phyloP scores from a whole-genome alignment of 2,113 vertebrate genomes.

The Pelecanoides urinatrix region DNA sequence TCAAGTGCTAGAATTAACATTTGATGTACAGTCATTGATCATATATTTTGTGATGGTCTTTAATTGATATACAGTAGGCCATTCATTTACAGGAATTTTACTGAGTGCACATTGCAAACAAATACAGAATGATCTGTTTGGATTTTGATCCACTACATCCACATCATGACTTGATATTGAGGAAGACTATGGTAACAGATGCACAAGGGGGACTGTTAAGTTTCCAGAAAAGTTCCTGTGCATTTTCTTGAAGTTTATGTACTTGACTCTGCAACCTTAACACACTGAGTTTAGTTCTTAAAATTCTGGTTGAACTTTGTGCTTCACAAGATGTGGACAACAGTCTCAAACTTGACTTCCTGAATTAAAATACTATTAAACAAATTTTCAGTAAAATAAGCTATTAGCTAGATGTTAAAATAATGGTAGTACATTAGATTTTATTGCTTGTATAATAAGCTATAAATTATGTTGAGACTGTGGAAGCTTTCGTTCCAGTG shows the following conservation, averaged over 20 bases:
- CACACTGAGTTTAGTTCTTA: neutral
- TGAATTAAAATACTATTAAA: neutral
- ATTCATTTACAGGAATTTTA: neutral
- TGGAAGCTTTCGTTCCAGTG: conserved; percentile 26
- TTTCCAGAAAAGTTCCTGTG: neutral
- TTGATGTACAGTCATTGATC: neutral
- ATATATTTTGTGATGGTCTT: neutral
- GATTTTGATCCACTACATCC: neutral
- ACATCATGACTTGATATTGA: neutral
- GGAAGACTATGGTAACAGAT: neutral
- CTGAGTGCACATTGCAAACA: neutral
- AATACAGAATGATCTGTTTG: neutral
- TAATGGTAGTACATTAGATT: neutral
- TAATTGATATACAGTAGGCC: neutral
- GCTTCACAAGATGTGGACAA: neutral
- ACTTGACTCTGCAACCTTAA: neutral
- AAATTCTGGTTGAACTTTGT: neutral
- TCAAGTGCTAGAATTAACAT: neutral
- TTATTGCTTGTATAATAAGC: neutral
- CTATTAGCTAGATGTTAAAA: neutral
- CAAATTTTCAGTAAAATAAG: neutral
- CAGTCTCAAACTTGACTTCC: conserved; percentile 3
- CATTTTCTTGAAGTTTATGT: neutral
- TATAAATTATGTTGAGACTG: neutral
- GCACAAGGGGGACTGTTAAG: neutral